Conservation (phyloP, 2,797 vertebrate genomes). For the Thunnus albacares region DNA sequence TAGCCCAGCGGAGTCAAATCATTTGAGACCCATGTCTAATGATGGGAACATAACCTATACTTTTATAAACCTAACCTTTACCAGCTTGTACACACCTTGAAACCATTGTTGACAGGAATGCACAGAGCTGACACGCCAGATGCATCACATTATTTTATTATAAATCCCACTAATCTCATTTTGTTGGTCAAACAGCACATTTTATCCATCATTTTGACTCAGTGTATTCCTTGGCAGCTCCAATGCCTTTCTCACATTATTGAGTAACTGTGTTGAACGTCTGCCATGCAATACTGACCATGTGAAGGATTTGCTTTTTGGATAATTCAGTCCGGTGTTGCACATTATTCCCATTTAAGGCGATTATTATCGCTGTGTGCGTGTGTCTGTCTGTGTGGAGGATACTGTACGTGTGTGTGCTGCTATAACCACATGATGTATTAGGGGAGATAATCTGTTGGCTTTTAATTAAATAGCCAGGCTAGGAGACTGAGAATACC, state of each 20-base stretch:
- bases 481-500: slow-evolving; percentile 49
- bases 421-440: slow-evolving; percentile 63
- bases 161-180: slow-evolving; percentile 25
- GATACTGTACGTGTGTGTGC: slow-evolving; percentile 26
- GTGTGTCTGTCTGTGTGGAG: slow-evolving; percentile 19
- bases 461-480: slow-evolving; percentile 79
- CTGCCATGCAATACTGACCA: slow-evolving; percentile 45
- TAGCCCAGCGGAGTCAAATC: slow-evolving; percentile 74
- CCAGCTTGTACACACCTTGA: slow-evolving; percentile 21
- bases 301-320: slow-evolving; percentile 45
- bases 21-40: slow-evolving; percentile 70
- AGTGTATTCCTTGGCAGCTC: slow-evolving; percentile 48
- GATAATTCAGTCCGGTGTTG: slow-evolving; percentile 40
- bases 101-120: slow-evolving; percentile 31
- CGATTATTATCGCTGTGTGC: slow-evolving; percentile 47
- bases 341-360: slow-evolving; percentile 65
- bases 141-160: slow-evolving; percentile 24
- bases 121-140: slow-evolving; percentile 11
- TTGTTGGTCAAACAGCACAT: slow-evolving; percentile 38
- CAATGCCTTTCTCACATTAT: slow-evolving; percentile 47
- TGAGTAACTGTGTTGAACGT: slow-evolving; percentile 34
- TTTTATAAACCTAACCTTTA: slow-evolving; percentile 20
- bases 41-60: slow-evolving; percentile 55
- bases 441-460: slow-evolving; percentile 75
- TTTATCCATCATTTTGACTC: slow-evolving; percentile 34